Evolutionary conservation across 2,797 vertebrate genomes (phyloP).

Genomic region (Betta splendens): DNA sequence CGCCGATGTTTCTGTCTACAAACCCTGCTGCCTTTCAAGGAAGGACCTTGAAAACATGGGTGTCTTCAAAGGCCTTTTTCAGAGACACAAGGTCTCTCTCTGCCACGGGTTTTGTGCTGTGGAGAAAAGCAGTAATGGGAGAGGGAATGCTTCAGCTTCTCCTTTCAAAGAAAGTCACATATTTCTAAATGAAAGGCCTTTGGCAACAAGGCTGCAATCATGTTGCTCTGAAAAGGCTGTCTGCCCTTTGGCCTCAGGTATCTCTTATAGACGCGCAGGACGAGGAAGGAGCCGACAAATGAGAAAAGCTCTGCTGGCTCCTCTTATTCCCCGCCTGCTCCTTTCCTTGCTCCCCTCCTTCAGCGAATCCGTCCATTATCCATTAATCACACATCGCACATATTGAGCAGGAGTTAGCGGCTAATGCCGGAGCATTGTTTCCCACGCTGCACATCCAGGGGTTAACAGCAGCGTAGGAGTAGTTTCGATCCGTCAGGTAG

Average conservation of each 20-base stretch:
- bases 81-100: conserved; percentile 69
- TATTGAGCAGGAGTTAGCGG: conserved; percentile 79
- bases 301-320: conserved; percentile 44
- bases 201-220: conserved; percentile 78
- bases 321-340: conserved; percentile 42
- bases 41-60: conserved; percentile 66
- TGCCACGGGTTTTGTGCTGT: conserved; percentile 60
- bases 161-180: conserved; percentile 69
- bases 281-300: conserved; percentile 51
- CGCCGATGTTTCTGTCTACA: conserved; percentile 39
- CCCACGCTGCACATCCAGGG: conserved; percentile 83
- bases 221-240: conserved; percentile 73
- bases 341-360: conserved; percentile 23
- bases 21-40: conserved; percentile 51
- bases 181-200: conserved; percentile 77
- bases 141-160: conserved; percentile 66
- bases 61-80: conserved; percentile 64
- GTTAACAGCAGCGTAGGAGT: conserved; percentile 88
- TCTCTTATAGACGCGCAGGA: conserved; percentile 61
- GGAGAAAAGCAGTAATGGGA: conserved; percentile 61
- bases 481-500: conserved; percentile 95
- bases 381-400: conserved; percentile 50
- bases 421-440: conserved; percentile 81
- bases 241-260: conserved; percentile 71
- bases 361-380: conserved; percentile 29